These are phyloP conservation scores for Coremacera marginata DNA, from an alignment of 2,888 invertebrate species.

Conservation along the genomic window DNA sequence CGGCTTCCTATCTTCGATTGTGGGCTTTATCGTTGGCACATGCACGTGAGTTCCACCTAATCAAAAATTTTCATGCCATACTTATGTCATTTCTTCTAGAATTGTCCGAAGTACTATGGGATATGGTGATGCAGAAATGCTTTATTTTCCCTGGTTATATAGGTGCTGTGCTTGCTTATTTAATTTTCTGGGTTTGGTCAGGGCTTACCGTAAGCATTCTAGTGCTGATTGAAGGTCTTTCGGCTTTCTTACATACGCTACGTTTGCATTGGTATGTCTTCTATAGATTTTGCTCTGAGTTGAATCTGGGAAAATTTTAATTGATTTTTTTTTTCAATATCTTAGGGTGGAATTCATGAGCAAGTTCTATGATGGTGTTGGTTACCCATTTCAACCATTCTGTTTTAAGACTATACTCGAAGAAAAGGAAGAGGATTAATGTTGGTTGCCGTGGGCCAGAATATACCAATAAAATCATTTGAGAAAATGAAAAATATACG, in stretches of 20 bases:
- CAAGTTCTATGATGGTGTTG: constrained; percentile 88
- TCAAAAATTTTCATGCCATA: no score
- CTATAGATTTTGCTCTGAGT: neutral
- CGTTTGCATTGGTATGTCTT: constrained; percentile 90
- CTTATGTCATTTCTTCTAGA: constrained; percentile 71
- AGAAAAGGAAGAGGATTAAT: constrained; percentile 69
- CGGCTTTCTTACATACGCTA: constrained; percentile 97
- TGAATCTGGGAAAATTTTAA: neutral
- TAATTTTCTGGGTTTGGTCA: constrained; percentile 92
- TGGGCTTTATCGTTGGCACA: constrained; percentile 98
- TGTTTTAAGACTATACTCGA: constrained; percentile 83
- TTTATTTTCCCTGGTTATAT: constrained; percentile 75
- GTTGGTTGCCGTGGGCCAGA: no score
- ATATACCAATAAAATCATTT: no score
- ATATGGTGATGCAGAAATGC: constrained; percentile 86
- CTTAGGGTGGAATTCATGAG: constrained; percentile 96
- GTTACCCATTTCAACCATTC: constrained; percentile 88
- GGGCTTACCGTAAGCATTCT: constrained; percentile 92
- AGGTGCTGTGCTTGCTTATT: constrained; percentile 82
- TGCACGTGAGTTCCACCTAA: constrained; percentile 76
- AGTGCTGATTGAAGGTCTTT: constrained; percentile 98
- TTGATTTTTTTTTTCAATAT: constrained; percentile 13
- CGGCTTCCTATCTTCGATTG: constrained; percentile 94
- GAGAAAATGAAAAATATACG: no score
- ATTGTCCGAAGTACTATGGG: constrained; percentile 91